Conservation (phyloP, 2,888 invertebrate genomes). For the Tyria jacobaeae region DNA sequence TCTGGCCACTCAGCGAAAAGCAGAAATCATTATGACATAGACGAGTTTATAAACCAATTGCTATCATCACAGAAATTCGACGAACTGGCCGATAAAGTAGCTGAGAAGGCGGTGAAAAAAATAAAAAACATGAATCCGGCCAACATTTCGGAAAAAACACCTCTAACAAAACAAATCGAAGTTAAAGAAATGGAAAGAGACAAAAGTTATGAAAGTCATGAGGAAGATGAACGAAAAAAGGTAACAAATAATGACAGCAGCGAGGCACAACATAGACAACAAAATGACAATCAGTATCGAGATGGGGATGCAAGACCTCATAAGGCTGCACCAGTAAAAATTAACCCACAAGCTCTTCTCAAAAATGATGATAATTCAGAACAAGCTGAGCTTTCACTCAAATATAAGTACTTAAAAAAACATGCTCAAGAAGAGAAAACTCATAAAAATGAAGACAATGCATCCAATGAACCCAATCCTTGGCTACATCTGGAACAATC, state of each 20-base stretch:
- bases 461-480: neutral
- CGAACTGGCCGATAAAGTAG: slow-evolving; percentile 29
- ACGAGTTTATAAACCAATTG: slow-evolving; percentile 32
- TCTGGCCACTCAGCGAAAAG: neutral
- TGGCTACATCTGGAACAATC: slow-evolving; percentile 9
- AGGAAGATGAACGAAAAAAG: neutral
- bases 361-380: slow-evolving; percentile 9
- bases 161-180: neutral
- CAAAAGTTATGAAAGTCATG: neutral
- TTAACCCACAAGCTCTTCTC: slow-evolving; percentile 11
- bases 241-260: neutral
- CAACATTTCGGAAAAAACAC: neutral
- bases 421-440: slow-evolving; percentile 4
- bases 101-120: slow-evolving; percentile 32
- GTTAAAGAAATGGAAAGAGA: neutral
- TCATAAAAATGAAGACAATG: neutral
- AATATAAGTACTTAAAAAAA: slow-evolving; percentile 12
- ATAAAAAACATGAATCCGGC: slow-evolving; percentile 1
- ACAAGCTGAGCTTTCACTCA: slow-evolving; percentile 6
- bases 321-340: neutral
- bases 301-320: neutral
- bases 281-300: neutral
- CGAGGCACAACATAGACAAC: neutral
- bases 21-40: slow-evolving; percentile 20
- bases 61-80: slow-evolving; percentile 33